A percentile compares a stretch with the other conserved stretches of the same genome.
phyloP scores from a whole-genome alignment of 2,888 invertebrate genomes.

The Cheilosia scutellata region DNA sequence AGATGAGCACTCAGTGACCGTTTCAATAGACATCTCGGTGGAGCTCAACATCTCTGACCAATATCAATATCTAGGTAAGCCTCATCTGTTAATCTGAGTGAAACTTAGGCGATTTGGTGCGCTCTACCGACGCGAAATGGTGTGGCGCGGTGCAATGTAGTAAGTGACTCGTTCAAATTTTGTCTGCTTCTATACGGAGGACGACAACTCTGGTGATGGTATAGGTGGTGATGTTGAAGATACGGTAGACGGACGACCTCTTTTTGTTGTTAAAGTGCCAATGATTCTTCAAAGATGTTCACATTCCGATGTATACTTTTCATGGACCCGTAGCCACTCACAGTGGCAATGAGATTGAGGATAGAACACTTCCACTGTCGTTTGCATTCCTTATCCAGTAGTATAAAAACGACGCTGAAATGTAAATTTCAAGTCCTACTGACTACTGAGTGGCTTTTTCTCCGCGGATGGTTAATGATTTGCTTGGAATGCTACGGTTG shows the following conservation, averaged over 20 bases:
- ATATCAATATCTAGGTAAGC: constrained; percentile 44
- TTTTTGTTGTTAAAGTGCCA: constrained; percentile 43
- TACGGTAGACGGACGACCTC: constrained; percentile 35
- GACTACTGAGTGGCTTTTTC: constrained; percentile 16
- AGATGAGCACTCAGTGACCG: constrained; percentile 53
- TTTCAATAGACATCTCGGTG: constrained; percentile 38
- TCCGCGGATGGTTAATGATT: neutral
- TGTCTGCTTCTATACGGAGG: constrained; percentile 12
- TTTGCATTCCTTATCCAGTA: constrained; percentile 14
- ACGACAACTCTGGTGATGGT: constrained; percentile 29
- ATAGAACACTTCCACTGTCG: constrained; percentile 38
- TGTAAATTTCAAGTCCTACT: constrained; percentile 37
- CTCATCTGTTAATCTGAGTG: constrained; percentile 42
- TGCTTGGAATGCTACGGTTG: constrained; percentile 1
- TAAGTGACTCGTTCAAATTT: constrained; percentile 48
- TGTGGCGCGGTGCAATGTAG: constrained; percentile 15
- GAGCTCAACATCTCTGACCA: constrained; percentile 31
- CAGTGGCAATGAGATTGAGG: constrained; percentile 26
- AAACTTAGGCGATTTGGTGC: constrained; percentile 40
- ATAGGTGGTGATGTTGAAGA: constrained; percentile 34
- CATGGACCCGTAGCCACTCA: constrained; percentile 4
- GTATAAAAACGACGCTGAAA: constrained; percentile 3
- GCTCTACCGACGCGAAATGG: neutral
- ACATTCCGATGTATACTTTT: constrained; percentile 41
- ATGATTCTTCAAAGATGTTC: constrained; percentile 51